These are phyloP conservation scores for Globia sparganii DNA, from an alignment of 2,888 invertebrate species.

Conservation along the genomic window DNA sequence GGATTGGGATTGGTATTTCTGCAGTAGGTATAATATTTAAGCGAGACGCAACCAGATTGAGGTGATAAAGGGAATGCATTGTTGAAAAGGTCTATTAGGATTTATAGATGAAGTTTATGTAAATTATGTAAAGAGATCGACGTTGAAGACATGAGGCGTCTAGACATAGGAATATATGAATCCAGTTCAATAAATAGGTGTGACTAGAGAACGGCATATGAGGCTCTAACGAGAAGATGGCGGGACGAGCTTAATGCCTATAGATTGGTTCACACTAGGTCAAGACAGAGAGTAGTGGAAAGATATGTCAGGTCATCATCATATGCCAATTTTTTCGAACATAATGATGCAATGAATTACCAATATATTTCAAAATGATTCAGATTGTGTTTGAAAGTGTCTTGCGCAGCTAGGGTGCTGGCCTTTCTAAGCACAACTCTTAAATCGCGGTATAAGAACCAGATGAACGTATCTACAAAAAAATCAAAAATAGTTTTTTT, in stretches of 20 bases:
- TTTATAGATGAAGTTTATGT: slow-evolving; percentile 30
- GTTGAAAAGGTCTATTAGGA: slow-evolving; percentile 39
- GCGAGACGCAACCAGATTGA: slow-evolving; percentile 45
- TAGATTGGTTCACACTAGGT: no score
- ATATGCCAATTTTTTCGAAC: no score
- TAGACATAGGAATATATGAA: not conserved
- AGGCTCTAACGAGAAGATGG: no score
- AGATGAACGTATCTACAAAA: no score
- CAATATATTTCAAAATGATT: no score
- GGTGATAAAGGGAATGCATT: slow-evolving; percentile 28
- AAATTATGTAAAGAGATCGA: slow-evolving; percentile 21
- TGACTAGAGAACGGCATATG: not conserved
- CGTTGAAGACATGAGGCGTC: not conserved
- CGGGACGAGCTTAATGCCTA: no score
- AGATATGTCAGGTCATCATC: no score
- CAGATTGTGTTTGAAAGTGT: not conserved
- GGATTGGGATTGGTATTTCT: slow-evolving; percentile 49
- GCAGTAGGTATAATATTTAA: slow-evolving; percentile 49
- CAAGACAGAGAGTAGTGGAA: no score
- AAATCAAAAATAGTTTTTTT: no score
- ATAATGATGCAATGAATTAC: no score
- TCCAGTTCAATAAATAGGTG: not conserved
- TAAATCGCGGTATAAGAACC: no score
- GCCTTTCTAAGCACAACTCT: not conserved
- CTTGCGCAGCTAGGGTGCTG: not conserved